phyloP scores from a whole-genome alignment of 2,113 vertebrate species.

The Epinephelus cyanopodus region DNA sequence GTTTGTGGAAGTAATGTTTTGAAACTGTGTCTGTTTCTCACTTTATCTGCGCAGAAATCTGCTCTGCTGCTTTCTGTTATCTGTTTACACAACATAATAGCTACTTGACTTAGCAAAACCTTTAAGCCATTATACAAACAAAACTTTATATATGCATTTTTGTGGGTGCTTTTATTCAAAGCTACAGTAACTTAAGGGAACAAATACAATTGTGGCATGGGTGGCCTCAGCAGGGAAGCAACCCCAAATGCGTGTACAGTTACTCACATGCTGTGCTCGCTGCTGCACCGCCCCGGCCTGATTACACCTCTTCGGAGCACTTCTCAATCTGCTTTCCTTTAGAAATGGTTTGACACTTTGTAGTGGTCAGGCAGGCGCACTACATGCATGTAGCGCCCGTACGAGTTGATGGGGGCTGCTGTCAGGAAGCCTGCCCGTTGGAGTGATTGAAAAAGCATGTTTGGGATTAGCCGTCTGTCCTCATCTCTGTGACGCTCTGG shows the following conservation, averaged over 20 bases:
- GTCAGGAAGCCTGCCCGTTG: constrained; percentile 51
- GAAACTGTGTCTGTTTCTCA: no score
- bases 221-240: constrained; percentile 38
- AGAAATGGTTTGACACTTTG: constrained; percentile 61
- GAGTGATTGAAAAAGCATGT: constrained; percentile 79
- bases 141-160: constrained; percentile 13
- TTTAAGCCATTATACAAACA: not conserved
- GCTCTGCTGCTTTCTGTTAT: not conserved
- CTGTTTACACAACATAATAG: not conserved
- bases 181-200: constrained; percentile 11
- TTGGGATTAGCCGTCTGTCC: constrained; percentile 69
- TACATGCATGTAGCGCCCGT: constrained; percentile 59
- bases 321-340: constrained; percentile 52
- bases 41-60: not conserved
- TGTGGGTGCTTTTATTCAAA: constrained; percentile 14
- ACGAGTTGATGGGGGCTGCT: constrained; percentile 49
- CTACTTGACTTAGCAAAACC: not conserved
- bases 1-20: constrained; percentile 5
- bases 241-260: constrained; percentile 27
- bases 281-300: constrained; percentile 19
- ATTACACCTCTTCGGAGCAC: constrained; percentile 38
- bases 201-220: constrained; percentile 39
- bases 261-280: constrained; percentile 32
- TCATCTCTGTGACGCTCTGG: constrained; percentile 49
- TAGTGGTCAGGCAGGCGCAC: constrained; percentile 57